Evolutionary conservation across 2,888 invertebrate species (phyloP), one percentile per base, ranked within the genome.

Genomic region (Campoplex nolae): DNA sequence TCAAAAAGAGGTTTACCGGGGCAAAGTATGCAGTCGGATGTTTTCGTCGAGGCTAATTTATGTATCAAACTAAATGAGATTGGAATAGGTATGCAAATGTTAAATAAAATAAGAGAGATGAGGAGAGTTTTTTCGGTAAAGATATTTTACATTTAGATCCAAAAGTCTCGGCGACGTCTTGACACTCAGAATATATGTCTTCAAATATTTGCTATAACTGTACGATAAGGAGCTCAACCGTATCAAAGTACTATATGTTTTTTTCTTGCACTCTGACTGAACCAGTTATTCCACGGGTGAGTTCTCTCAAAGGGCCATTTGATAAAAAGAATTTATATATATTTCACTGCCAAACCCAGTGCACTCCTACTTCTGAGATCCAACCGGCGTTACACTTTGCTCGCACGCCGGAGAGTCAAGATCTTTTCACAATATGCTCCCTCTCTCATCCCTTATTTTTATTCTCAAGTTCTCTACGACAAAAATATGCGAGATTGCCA

Each of bases 311-410:
- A 79, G 70, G 56, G 75, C 45, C 32, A 67, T 35, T 45, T 58
- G 51, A 75, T 58, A 48, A 45, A 45, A 68, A 65, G 48, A 42
- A 42, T n/a, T 70, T 45, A 70, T 70, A 74, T 79, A 87, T 87
- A 88, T 88, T 87, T 85, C 79, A 87, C 78, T 88, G 85, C 75
- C 86, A 88, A 89, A 88, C 65, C 83, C 88, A 86, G 84, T 28
- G 56, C 32, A 54, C 56, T 56, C 54, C 58, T 51, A 28, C 67
- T 78, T 18, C 35, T 28, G 48, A 32, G 54, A 56, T 81, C 54
- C 67, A 79, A 83, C 79, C 78, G 76, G 48, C 65, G 58, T 81
- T 73, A 58, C 48, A 35, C 58, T 32, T 23, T 42, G 48, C 62
- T 75, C 54, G 28, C 75, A 45, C 35, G 67, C 54, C 58, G 58